Evolutionary conservation across 2,797 vertebrate genomes (phyloP).

Genomic region (Balearica regulorum): DNA sequence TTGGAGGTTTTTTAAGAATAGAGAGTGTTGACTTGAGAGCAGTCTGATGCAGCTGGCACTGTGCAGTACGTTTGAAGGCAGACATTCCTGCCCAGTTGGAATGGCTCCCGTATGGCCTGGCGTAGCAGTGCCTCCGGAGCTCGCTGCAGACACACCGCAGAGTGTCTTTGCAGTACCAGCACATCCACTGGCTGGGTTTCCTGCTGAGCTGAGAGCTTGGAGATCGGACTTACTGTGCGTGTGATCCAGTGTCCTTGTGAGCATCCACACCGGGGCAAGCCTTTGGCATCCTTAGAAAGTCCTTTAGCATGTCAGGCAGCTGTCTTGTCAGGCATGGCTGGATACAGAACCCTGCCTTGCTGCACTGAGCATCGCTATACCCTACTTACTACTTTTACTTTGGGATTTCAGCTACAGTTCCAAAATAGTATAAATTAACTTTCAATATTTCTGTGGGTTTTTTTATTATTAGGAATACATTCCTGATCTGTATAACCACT

Average conservation of each 20-base stretch:
- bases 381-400: background rate
- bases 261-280: background rate
- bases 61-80: background rate
- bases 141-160: fast-evolving
- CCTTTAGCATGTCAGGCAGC: fast-evolving
- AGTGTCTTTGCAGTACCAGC: background rate
- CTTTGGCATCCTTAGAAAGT: background rate
- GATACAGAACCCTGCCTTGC: background rate
- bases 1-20: background rate
- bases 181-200: background rate
- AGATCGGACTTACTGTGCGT: background rate
- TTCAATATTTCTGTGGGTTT: background rate
- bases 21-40: fast-evolving
- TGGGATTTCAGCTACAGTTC: background rate
- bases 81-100: background rate
- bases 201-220: background rate
- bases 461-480: constrained; percentile 85
- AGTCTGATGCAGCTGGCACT: fast-evolving
- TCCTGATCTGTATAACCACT: constrained; percentile 95
- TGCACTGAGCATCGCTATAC: background rate
- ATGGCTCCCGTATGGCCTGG: background rate
- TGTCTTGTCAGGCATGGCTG: background rate
- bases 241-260: background rate
- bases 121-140: background rate
- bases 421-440: background rate